Evolutionary conservation across 2,888 invertebrate genomes (phyloP).

Genomic region (Anthrax anthrax): DNA sequence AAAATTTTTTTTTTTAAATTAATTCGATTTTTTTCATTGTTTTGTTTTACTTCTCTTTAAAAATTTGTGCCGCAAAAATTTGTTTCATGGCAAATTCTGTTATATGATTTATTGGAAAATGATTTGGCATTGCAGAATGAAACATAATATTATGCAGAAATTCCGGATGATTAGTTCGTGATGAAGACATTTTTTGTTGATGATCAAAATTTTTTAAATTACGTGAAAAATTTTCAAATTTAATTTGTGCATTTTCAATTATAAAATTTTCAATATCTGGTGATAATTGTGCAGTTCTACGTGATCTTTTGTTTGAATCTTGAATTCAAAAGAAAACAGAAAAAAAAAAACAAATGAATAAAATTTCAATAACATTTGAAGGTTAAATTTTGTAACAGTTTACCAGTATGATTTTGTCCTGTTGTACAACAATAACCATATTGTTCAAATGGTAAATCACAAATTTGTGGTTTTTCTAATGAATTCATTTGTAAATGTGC

Average conservation of each 20-base stretch:
- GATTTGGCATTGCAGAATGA: conserved; percentile 27
- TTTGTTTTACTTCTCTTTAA: conserved; percentile 32
- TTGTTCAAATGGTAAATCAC: conserved; percentile 38
- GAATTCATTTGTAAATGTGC: conserved; percentile 39
- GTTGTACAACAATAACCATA: conserved; percentile 49
- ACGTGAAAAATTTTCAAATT: conserved; percentile 31
- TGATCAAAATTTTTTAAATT: conserved; percentile 14
- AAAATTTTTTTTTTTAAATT: too few species aligned
- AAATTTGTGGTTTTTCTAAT: conserved; percentile 34
- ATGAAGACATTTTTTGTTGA: conserved; percentile 17
- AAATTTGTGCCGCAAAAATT: conserved; percentile 37
- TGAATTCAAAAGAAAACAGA: too few species aligned
- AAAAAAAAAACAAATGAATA: too few species aligned
- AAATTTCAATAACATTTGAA: too few species aligned
- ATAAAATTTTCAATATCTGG: conserved; percentile 8
- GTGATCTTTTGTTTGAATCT: too few species aligned
- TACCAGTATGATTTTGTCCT: conserved; percentile 40
- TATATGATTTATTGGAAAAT: conserved; percentile 31
- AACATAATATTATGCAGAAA: conserved; percentile 29
- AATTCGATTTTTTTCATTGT: too few species aligned
- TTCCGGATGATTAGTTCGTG: conserved; percentile 29
- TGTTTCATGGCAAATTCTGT: conserved; percentile 38
- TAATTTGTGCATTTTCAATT: conserved; percentile 24
- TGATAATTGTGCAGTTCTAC: too few species aligned
- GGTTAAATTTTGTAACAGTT: not conserved